Evolutionary conservation across 2,888 invertebrate genomes (phyloP), one percentile per base, ranked within the genome.

Genomic region (Oscheius sp.): DNA sequence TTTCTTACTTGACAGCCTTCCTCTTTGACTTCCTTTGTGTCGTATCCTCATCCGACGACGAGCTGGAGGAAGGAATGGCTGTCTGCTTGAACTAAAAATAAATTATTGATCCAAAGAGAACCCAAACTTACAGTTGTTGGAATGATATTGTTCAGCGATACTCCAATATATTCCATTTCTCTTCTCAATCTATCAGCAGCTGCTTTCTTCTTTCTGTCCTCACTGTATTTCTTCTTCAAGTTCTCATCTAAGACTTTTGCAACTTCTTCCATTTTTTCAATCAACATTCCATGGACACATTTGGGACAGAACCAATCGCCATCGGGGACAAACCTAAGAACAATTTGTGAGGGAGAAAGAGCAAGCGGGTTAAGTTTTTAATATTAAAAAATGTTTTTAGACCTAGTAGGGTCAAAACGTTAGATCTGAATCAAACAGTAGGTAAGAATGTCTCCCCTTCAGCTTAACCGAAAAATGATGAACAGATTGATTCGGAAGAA

Each of bases 221-320:
- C 94, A 77, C 91, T 91, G 62, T 92, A 92, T 67, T 86, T 87
- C 72, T 87, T 86, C 71, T 87, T 86, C 63, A 87, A 80, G 14
- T 84, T 75, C 20, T 80, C 81, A 63, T 87, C 87, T 17, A 88
- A 78, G 45, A 45, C 49, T 26, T 47, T 54, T n/a, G 70, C 67
- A 54, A 96, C 87, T 84, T 92, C 91, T 24, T 90, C 90, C 56
- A 97, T 87, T 22, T 91, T 91, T 63, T 89, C 88, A 65, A 95
- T 91, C 64, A 94, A 87, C 75, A 79, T 81, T 83, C 93, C 93
- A 88, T 97, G 97, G 87, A 94, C 93, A 88, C 97, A 98, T 0
- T 93, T 93, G 33, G 97, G 97, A 87, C 98, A 98, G 88, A 91
- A 94, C 98, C 97, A 98, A 87, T 95, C 93, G 0, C 96, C 96